Base-by-base conservation (phyloP, 2,888 invertebrate species). In the Diarsia brunnea region DNA sequence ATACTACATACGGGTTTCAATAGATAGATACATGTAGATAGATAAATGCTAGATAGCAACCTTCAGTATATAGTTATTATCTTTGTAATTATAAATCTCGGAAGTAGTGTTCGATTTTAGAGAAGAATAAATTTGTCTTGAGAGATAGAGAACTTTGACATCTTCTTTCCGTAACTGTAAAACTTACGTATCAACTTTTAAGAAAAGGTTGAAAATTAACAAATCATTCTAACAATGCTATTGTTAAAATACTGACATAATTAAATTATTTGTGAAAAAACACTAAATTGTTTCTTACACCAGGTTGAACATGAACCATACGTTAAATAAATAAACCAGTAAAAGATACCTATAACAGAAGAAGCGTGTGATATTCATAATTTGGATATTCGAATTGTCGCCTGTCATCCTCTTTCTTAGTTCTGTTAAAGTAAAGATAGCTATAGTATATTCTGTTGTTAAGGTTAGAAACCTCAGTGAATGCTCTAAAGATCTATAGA, bases 11-110 rank as follows among this genome's bases (percentile, higher is more conserved):
- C 70, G 19, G 10, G 61, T 53, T 60, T 21, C 19, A 43, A 51
- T 43, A 63, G 43, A 63, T 16, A 43, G n/a, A 43, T 60, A n/a
- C n/a, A 55, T n/a, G 7, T 55, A 71, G 16, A 27, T 53, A 61
- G 7, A 45, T 53, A 49, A 5, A 65, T 61, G 58, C n/a, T 45
- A n/a, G 43, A 60, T 51, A 76, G 16, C 60, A 63, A 77, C 63
- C 51, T 53, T 61, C 53, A 72, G 31, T 45, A 61, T 1, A 64
- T 64, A 58, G 21, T 66, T 69, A 69, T 72, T 84, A 84, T 69
- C 19, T 69, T 24, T 38, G 60, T 69, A 71, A 70, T 84, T 81
- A 75, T 47, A 66, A 66, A 45, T 55, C 11, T 58, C 60, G 53
- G 24, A 68, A 43, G 65, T 55, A 55, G 27, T 55, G 60, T 49